Base-by-base conservation (phyloP, 2,113 vertebrate genomes). In the Hymenochirus boettgeri region DNA sequence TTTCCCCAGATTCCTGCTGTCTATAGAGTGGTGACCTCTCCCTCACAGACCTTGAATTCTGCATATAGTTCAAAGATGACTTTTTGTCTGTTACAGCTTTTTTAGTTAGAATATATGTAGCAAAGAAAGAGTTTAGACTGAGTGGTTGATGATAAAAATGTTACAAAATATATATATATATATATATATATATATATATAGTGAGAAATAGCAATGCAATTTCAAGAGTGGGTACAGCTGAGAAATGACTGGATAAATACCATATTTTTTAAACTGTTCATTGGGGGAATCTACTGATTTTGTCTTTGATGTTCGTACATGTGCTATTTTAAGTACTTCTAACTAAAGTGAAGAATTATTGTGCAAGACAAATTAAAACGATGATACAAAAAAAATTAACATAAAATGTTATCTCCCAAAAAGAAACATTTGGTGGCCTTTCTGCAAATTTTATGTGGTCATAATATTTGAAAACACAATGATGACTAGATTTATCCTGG, bases 101-200 rank as follows among this genome's bases (percentile, higher is more conserved):
- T 66, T 67, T 59, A 67, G 56, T 67, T 67, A 66, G 45, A 65
- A 66, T 66, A 45, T 59, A 59, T 67, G 64, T 67, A 67, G 55
- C 64, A 67, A 59, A 58, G 54, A 39, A 48, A 67, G 51, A 15
- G 47, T 51, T 52, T 25, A 67, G 51, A 59, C 21, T 42, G 64
- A 58, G 47, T 52, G 64, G 64, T 45, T 67, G 55, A 52, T 35
- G 23, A 52, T 55, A 64, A 55, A 54, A 51, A 23, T 46, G 57
- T 26, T 19, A 23, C 35, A 57, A 50, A 57, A 65, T 26, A 46
- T 33, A 65, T 51, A 37, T 35, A 54, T 37, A 67, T 52, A 42
- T 54, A 12, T 59, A 67, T 52, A 47, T 66, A 33, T 66, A 66
- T 35, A 66, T 19, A 47, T 23, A 55, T 25, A 64, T 26, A 22